Evolutionary conservation across 2,113 vertebrate genomes (phyloP).

Genomic region (Antechinus flavipes): DNA sequence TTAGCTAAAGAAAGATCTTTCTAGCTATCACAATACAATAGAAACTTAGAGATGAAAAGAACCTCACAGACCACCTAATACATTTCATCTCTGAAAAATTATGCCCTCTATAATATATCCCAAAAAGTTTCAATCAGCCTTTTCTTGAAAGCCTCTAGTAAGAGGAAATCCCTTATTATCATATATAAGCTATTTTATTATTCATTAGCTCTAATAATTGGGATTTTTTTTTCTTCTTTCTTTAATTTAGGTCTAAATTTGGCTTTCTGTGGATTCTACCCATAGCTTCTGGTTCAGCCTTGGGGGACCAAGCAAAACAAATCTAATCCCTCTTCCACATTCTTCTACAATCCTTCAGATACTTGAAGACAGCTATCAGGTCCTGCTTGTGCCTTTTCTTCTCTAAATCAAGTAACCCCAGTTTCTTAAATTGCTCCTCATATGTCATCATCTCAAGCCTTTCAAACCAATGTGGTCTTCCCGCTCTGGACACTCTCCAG

Average conservation of each 20-base stretch:
- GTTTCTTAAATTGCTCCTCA: not conserved
- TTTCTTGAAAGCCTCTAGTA: not conserved
- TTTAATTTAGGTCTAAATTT: not conserved
- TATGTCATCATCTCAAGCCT: not conserved
- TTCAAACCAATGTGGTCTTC: not conserved
- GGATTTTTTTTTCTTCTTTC: not conserved
- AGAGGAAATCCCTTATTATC: not conserved
- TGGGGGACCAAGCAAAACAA: not conserved
- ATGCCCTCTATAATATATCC: not conserved
- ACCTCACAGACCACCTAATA: not conserved
- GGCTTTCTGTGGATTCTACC: not conserved
- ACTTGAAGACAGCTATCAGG: not conserved
- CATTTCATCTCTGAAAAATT: not conserved
- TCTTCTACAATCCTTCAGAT: not conserved
- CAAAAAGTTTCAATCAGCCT: not conserved
- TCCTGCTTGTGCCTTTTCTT: not conserved
- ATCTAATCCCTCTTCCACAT: not conserved
- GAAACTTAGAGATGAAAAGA: not conserved
- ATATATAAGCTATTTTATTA: not conserved
- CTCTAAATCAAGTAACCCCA: not conserved
- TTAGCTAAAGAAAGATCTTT: not conserved
- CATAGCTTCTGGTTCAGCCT: not conserved
- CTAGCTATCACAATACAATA: not conserved
- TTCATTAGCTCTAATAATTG: not conserved
- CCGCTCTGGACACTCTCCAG: not conserved